Percentiles rank a stretch among this genome's conserved stretches.
phyloP scores from a whole-genome alignment of 1,140 invertebrate species.

The Lucilia cuprina region DNA sequence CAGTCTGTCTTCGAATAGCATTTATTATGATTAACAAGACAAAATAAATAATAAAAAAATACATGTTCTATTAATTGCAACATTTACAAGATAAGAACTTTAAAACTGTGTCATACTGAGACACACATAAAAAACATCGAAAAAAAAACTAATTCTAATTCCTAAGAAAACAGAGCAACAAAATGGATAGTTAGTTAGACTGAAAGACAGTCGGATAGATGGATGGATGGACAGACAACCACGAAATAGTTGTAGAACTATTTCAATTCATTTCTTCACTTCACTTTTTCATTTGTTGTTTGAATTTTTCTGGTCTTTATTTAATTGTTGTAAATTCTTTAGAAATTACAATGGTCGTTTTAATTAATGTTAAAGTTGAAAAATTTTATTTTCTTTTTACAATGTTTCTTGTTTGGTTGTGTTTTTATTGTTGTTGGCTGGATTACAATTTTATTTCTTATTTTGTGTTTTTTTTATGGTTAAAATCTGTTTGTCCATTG shows the following conservation, averaged over 20 bases:
- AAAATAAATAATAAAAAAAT: background rate
- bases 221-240: too few species aligned
- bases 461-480: background rate
- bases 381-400: background rate
- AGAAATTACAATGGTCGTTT: background rate
- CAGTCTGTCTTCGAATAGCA: too few species aligned
- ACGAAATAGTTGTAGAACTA: background rate
- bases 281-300: background rate
- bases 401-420: background rate
- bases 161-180: background rate
- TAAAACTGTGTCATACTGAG: background rate
- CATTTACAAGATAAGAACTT: constrained; percentile 1
- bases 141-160: background rate
- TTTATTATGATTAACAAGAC: too few species aligned
- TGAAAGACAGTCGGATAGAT: background rate
- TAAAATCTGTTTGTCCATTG: background rate
- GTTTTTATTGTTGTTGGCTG: background rate
- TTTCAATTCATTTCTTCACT: background rate
- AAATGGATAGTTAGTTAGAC: background rate
- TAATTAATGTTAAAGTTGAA: constrained; percentile 18
- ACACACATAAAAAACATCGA: background rate
- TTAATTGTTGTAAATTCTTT: background rate
- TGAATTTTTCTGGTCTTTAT: background rate
- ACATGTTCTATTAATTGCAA: constrained; percentile 1
- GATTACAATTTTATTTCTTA: background rate